A percentile compares a stretch with the other conserved stretches of the same genome.
Conservation (phyloP, 2,888 invertebrate genomes). For the Drosophila greeni region DNA sequence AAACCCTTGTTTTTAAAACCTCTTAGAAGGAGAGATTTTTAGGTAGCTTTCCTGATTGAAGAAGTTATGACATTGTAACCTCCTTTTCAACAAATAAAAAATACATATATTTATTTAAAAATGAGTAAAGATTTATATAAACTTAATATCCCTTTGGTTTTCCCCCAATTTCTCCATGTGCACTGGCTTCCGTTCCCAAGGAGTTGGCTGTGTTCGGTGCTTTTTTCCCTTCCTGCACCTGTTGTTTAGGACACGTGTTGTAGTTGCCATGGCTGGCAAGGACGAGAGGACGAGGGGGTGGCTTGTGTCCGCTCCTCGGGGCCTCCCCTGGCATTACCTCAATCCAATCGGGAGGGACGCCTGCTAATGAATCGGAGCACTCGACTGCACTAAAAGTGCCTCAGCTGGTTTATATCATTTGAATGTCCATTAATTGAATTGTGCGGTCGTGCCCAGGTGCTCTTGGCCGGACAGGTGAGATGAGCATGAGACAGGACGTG, state of each 20-base stretch:
- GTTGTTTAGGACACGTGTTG: constrained; percentile 55
- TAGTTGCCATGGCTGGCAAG: constrained; percentile 21
- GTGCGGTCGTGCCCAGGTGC: constrained; percentile 54
- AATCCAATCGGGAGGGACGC: constrained; percentile 49
- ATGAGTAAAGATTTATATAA: background rate
- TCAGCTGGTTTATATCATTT: constrained; percentile 69
- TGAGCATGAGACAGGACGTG: background rate
- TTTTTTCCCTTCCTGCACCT: constrained; percentile 57
- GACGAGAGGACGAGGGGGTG: background rate
- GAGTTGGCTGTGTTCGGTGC: constrained; percentile 12
- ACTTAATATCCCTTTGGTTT: background rate
- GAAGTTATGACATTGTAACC: too few species aligned
- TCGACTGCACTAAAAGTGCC: constrained; percentile 66
- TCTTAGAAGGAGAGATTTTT: too few species aligned
- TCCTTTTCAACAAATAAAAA: background rate
- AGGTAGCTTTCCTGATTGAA: too few species aligned
- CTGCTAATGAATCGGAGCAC: constrained; percentile 61
- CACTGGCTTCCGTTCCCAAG: constrained; percentile 39
- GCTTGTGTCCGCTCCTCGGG: constrained; percentile 32
- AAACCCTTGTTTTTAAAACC: too few species aligned
- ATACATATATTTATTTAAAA: background rate
- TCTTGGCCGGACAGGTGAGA: constrained; percentile 12
- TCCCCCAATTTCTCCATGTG: constrained; percentile 5
- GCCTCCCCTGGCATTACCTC: constrained; percentile 48
- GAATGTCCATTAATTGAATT: constrained; percentile 75